Conservation (phyloP, 2,888 invertebrate species). For the Baronia brevicornis region DNA sequence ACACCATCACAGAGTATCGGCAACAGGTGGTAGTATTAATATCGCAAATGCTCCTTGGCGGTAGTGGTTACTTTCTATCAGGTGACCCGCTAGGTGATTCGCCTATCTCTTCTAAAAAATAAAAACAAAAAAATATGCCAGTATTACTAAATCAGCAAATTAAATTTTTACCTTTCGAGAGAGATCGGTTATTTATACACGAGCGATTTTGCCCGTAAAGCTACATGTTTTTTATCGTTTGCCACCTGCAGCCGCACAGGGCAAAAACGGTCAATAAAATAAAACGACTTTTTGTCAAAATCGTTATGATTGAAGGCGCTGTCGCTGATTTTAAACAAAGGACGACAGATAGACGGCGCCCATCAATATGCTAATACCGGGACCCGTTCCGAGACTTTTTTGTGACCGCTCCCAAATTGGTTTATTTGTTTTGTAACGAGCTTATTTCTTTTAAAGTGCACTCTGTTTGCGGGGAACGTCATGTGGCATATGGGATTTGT, state of each 20-base stretch:
- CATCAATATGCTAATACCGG: constrained; percentile 72
- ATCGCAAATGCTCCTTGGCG: too few relatives aligned
- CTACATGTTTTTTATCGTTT: constrained; percentile 29
- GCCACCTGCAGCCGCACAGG: constrained; percentile 51
- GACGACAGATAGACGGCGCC: constrained; percentile 55
- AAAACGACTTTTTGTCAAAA: constrained; percentile 50
- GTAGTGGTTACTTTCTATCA: too few relatives aligned
- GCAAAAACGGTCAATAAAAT: constrained; percentile 57
- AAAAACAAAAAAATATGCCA: constrained; percentile 7
- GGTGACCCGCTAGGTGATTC: too few relatives aligned
- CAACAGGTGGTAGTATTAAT: too few relatives aligned
- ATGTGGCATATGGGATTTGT: constrained; percentile 43
- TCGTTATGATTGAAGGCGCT: constrained; percentile 68
- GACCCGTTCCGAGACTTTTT: constrained; percentile 49
- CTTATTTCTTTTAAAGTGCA: constrained; percentile 54
- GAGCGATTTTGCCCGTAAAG: constrained; percentile 13
- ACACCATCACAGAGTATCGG: too few relatives aligned
- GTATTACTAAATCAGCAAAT: constrained; percentile 21
- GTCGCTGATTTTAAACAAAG: constrained; percentile 75
- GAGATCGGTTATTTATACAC: constrained; percentile 16
- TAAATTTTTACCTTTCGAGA: constrained; percentile 10
- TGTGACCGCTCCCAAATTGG: constrained; percentile 58
- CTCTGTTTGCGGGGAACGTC: constrained; percentile 58
- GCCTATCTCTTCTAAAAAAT: too few relatives aligned
- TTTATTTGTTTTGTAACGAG: constrained; percentile 70